phyloP scores from a whole-genome alignment of 2,888 invertebrate genomes.

The Habroteleia sp. region DNA sequence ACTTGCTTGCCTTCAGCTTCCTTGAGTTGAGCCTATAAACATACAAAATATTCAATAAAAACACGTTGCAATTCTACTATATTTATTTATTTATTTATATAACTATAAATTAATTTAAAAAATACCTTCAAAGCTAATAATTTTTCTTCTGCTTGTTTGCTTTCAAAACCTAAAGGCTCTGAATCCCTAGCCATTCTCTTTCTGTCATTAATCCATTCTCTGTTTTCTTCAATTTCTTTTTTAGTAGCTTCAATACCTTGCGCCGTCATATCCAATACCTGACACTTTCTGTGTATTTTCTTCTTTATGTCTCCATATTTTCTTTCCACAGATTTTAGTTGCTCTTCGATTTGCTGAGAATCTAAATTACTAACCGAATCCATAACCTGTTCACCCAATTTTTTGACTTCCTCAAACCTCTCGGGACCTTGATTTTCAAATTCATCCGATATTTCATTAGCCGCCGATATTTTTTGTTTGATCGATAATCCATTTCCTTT shows the following conservation, averaged over 20 bases:
- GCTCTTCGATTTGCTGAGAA: slow-evolving; percentile 94
- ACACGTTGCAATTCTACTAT: no score
- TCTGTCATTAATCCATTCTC: slow-evolving; percentile 90
- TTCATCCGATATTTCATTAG: slow-evolving; percentile 88
- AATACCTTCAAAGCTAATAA: slow-evolving; percentile 85
- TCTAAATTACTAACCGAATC: slow-evolving; percentile 93
- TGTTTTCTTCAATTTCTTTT: slow-evolving; percentile 89
- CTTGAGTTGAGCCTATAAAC: slow-evolving; percentile 87
- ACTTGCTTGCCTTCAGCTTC: slow-evolving; percentile 93
- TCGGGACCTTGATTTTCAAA: slow-evolving; percentile 87
- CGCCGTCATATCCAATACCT: slow-evolving; percentile 91
- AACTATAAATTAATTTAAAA: no score
- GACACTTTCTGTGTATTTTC: slow-evolving; percentile 90
- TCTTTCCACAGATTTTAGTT: slow-evolving; percentile 91
- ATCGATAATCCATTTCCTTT: slow-evolving; percentile 92
- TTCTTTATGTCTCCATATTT: slow-evolving; percentile 92
- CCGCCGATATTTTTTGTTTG: slow-evolving; percentile 88
- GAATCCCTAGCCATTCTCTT: slow-evolving; percentile 86
- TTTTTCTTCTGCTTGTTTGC: slow-evolving; percentile 88
- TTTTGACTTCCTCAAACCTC: slow-evolving; percentile 87
- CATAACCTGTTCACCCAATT: slow-evolving; percentile 87
- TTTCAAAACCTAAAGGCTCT: slow-evolving; percentile 88
- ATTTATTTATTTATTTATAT: no score
- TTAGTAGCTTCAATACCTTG: slow-evolving; percentile 91
- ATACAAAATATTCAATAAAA: no score